Evolutionary conservation across 2,113 vertebrate genomes (phyloP), one percentile per base, ranked within the genome.

Genomic region (Ptychochromis oligacanthus): DNA sequence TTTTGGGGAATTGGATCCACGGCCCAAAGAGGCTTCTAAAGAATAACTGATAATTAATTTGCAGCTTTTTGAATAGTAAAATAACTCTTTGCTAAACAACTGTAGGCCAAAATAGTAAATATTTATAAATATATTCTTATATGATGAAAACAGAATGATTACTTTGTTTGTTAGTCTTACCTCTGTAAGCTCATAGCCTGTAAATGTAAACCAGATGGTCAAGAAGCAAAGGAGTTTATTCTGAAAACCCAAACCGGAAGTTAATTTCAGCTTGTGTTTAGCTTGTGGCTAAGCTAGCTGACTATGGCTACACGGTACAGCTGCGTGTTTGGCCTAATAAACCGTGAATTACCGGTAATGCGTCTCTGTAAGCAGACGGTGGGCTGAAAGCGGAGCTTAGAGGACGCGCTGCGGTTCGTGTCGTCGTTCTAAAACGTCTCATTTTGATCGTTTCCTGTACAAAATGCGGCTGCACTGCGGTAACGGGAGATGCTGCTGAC

Each of bases 221-320:
- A 26, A 14, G 11, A 9, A 15, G 0, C 9, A 24, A 26, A 40
- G 5, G 2, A n/a, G 4, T 38, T 82, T 84, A 86, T 78, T 90
- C 14, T 90, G 89, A 92, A 90, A 90, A 34, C 0, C 5, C 1
- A 1, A 14, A 74, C 43, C 77, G 87, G 89, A 86, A 72, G 34
- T 18, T 0, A 0, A 0, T 7, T 36, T 5, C 24, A 28, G 2
- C 26, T 20, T 22, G 11, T 12, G 34, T 83, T 82, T 81, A 54
- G 55, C 72, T 7, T 22, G 46, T 38, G 52, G 46, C 70, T 22
- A 28, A 26, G 52, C 31, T 46, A 70, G 70, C 28, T 52, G 38
- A 1, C 1, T 3, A 1, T 6, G 34, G 76, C 56, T 77, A 57
- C 24, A 1, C 3, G 28, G 14, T 15, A 34, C 14, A 56, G 38